Base-by-base conservation (phyloP, 2,888 invertebrate genomes). In the Atrina japonica region DNA sequence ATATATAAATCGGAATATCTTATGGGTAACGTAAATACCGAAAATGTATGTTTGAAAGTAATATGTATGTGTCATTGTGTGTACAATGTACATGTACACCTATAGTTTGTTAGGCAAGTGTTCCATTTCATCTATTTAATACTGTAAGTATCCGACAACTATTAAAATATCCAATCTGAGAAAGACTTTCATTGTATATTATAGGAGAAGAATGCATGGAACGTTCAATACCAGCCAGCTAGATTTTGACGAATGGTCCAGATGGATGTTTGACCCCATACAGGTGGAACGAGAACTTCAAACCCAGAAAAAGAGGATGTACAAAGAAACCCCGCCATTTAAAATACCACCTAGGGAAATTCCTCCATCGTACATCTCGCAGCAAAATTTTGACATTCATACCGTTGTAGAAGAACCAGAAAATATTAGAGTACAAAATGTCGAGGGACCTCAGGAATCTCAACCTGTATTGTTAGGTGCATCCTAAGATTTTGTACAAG, bases 241-340 rank as follows among this genome's bases (percentile, higher is more conserved):
- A 30, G 79, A 86, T 60, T 85, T 85, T 65, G 81, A 73, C 23
- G 64, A 64, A 21, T 87, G 87, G 87, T 72, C 81, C 6, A 69
- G 70, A 23, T 50, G 72, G 9, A 70, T 69, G 16, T 78, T 78
- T 49, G 76, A 82, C 47, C 72, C 76, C 6, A 65, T 45, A 9
- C 75, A 77, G 2, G 78, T 82, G 11, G 82, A 85, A n/a, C 69
- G 77, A 23, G 87, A 87, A 67, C 65, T 86, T 63, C 80, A 82
- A 29, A 78, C 82, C 35, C 86, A 85, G 75, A 84, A 80, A 63
- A 85, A 83, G 61, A 75, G 83, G 40, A 80, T 81, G 69, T 87
- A 81, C 65, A 70, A 75, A 16, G 82, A 82, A 60, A 76, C 76
- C 35, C 86, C 86, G 14, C 86, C 86, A 9, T 86, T 77, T 65